phyloP scores from a whole-genome alignment of 2,888 invertebrate genomes.

The Cerceris rybyensis region DNA sequence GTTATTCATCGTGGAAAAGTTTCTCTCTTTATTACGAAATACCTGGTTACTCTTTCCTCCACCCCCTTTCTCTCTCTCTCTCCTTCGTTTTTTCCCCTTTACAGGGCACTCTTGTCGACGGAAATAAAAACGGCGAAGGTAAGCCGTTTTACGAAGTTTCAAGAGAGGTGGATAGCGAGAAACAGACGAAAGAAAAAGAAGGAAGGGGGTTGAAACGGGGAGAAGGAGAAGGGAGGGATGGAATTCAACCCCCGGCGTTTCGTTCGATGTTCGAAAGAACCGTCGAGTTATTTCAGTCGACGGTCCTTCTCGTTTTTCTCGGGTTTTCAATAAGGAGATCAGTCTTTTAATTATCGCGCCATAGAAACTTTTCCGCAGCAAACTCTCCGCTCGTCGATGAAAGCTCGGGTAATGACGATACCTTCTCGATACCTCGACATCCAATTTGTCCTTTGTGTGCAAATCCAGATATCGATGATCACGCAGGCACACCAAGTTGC shows the following conservation, averaged over 20 bases:
- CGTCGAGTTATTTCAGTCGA: constrained; percentile 1
- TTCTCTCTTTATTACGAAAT: constrained; percentile 4
- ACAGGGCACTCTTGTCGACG: neutral
- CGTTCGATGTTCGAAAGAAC: neutral
- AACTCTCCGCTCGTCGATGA: neutral
- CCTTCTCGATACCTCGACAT: neutral
- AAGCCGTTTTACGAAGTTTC: neutral
- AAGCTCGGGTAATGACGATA: too few relatives aligned
- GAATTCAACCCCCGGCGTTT: neutral
- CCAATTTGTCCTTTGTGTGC: too few relatives aligned
- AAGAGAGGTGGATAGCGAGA: neutral
- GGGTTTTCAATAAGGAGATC: constrained; percentile 22
- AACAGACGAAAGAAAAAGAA: neutral
- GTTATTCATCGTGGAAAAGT: constrained; percentile 15
- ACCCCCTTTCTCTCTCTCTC: neutral
- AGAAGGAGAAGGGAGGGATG: neutral
- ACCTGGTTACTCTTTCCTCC: neutral
- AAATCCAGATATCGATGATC: too few relatives aligned
- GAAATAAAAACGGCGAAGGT: neutral
- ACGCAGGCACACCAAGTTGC: too few relatives aligned
- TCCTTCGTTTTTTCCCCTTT: neutral
- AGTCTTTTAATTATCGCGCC: constrained; percentile 21
- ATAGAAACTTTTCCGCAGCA: neutral
- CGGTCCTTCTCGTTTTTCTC: constrained; percentile 1
- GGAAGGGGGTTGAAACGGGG: neutral